A percentile compares a stretch with the other conserved stretches of the same genome.
Conservation (phyloP, 2,797 vertebrate species). For the Ctenopoma multispine region DNA sequence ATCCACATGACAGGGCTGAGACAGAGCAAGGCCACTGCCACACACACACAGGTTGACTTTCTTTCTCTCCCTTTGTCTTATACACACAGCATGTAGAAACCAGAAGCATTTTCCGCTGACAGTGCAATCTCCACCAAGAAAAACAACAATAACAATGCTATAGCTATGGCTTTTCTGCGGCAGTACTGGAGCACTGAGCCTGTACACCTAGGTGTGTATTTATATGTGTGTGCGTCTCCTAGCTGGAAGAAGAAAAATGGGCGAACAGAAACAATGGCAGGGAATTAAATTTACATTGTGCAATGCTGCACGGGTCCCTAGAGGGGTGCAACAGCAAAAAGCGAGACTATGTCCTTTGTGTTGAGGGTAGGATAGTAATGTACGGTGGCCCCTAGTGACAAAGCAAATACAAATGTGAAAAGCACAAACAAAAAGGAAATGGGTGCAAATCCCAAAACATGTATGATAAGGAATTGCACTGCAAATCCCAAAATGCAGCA, state of each 20-base stretch:
- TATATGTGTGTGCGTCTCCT: constrained; percentile 25
- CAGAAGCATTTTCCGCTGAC: constrained; percentile 68
- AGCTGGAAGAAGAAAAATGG: constrained; percentile 73
- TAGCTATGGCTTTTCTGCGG: constrained; percentile 56
- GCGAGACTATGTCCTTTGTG: constrained; percentile 39
- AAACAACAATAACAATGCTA: constrained; percentile 70
- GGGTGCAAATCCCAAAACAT: too few relatives aligned
- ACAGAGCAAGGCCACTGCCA: constrained; percentile 64
- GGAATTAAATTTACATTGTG: constrained; percentile 77
- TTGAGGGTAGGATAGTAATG: constrained; percentile 8
- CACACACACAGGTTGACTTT: constrained; percentile 11
- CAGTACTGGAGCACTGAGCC: constrained; percentile 36
- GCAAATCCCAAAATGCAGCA: too few relatives aligned
- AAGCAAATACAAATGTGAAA: too few relatives aligned
- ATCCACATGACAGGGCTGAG: constrained; percentile 75
- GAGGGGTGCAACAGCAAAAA: constrained; percentile 56
- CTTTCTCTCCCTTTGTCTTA: constrained; percentile 45
- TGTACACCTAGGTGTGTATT: constrained; percentile 11
- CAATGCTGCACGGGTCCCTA: constrained; percentile 56
- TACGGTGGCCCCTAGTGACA: too few relatives aligned
- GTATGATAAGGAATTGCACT: too few relatives aligned
- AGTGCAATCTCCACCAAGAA: constrained; percentile 62
- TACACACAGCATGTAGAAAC: constrained; percentile 54
- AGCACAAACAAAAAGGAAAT: too few relatives aligned
- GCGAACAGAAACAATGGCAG: constrained; percentile 74